phyloP scores from a whole-genome alignment of 2,113 vertebrate genomes.

The Phalacrocorax carbo region DNA sequence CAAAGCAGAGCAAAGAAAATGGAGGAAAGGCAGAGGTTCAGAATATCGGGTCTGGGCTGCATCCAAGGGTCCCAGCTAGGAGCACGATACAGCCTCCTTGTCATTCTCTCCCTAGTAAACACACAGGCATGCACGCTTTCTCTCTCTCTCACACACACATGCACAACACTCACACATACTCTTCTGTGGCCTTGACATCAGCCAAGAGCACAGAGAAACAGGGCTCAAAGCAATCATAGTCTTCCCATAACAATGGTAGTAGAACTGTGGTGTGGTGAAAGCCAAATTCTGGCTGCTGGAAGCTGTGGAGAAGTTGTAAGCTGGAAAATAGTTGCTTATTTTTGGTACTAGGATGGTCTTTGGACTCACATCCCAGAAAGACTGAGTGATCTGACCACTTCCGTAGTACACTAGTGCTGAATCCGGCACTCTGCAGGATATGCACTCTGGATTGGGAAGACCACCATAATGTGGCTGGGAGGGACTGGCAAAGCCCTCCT shows the following conservation, averaged over 20 bases:
- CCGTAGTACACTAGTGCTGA: neutral
- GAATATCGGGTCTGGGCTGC: neutral
- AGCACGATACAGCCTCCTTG: neutral
- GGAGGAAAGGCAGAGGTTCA: neutral
- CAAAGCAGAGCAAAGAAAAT: neutral
- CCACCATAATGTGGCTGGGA: neutral
- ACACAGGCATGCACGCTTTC: neutral
- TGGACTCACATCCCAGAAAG: neutral
- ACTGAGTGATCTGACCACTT: neutral
- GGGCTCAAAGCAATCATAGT: neutral
- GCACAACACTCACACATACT: neutral
- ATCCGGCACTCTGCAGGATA: neutral
- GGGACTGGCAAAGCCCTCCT: neutral
- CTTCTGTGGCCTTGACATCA: neutral
- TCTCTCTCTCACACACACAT: too few relatives aligned
- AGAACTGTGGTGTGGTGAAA: neutral
- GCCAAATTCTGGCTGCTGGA: neutral
- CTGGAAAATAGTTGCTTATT: neutral
- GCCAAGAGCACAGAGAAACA: neutral
- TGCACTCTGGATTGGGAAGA: neutral
- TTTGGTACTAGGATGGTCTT: neutral
- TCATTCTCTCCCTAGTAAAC: neutral
- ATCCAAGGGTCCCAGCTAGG: neutral
- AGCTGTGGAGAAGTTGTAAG: neutral
- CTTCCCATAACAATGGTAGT: neutral